Evolutionary conservation across 1,140 invertebrate genomes (phyloP).

Genomic region (Drosophila elegans): DNA sequence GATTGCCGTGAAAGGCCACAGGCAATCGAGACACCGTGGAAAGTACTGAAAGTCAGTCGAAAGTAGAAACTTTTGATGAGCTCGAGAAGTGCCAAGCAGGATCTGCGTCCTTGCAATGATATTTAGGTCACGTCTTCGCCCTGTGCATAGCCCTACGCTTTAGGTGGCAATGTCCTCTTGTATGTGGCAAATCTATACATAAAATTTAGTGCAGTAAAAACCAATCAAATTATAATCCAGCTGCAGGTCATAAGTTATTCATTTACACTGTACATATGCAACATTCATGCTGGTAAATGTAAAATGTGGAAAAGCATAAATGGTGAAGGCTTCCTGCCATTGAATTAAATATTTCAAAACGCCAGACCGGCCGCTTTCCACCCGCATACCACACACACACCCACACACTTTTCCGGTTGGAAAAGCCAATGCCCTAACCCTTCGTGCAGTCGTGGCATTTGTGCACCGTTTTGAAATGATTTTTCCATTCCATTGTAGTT

Average conservation of each 20-base stretch:
- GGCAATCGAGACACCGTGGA: conserved; percentile 23
- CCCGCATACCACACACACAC: not conserved
- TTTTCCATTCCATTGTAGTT: conserved; percentile 69
- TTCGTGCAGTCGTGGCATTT: conserved; percentile 39
- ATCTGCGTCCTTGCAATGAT: conserved; percentile 10
- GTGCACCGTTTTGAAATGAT: conserved; percentile 58
- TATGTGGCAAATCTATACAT: conserved; percentile 1
- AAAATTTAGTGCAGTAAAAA: conserved; percentile 2
- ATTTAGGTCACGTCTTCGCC: not conserved
- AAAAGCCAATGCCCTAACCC: conserved; percentile 5
- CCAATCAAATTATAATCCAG: conserved; percentile 41
- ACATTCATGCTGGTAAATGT: conserved; percentile 15
- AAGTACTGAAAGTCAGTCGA: conserved; percentile 13
- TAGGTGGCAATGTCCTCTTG: not conserved
- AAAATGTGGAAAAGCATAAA: conserved; percentile 13
- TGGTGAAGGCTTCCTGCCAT: not conserved
- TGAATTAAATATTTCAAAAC: conserved; percentile 45
- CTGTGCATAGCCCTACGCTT: not conserved
- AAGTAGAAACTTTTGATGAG: conserved; percentile 53
- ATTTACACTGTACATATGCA: conserved; percentile 8
- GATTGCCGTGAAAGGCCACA: conserved; percentile 53
- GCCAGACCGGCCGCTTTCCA: not conserved
- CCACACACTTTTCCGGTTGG: conserved; percentile 1
- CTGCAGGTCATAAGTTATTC: conserved; percentile 33
- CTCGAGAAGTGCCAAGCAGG: conserved; percentile 17